Conservation (phyloP, 2,113 vertebrate species). For the Rhinoptilus africanus region DNA sequence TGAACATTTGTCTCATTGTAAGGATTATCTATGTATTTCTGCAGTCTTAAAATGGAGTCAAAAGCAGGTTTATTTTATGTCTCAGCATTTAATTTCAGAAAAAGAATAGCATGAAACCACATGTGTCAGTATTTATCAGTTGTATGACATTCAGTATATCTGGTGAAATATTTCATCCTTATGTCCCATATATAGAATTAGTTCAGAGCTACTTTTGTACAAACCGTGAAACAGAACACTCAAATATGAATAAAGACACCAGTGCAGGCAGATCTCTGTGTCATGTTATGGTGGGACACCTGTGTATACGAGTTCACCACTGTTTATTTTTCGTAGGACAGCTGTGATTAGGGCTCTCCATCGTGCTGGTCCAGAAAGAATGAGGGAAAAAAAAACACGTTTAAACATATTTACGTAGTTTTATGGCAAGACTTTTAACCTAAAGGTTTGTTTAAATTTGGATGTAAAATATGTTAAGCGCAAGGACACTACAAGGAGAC, state of each 20-base stretch:
- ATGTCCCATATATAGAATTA: not conserved
- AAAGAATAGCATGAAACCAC: not conserved
- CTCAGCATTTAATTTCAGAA: not conserved
- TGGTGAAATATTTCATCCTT: not conserved
- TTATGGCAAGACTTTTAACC: not conserved
- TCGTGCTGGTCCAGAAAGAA: not conserved
- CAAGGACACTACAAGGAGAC: not conserved
- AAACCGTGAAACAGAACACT: not conserved
- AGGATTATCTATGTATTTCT: not conserved
- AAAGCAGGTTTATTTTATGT: not conserved
- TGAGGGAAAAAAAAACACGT: not conserved
- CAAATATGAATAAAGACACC: not conserved
- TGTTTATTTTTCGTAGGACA: not conserved
- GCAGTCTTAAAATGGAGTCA: not conserved
- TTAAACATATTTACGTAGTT: not conserved
- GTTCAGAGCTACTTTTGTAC: not conserved
- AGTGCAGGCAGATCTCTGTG: not conserved
- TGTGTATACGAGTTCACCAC: not conserved
- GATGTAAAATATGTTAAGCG: not conserved
- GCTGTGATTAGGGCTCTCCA: not conserved
- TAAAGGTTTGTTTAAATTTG: not conserved
- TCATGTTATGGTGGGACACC: fast-evolving
- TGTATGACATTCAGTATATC: not conserved
- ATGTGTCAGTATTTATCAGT: not conserved
- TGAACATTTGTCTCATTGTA: not conserved